phyloP scores from a whole-genome alignment of 2,888 invertebrate species.

The Dicycla oo region DNA sequence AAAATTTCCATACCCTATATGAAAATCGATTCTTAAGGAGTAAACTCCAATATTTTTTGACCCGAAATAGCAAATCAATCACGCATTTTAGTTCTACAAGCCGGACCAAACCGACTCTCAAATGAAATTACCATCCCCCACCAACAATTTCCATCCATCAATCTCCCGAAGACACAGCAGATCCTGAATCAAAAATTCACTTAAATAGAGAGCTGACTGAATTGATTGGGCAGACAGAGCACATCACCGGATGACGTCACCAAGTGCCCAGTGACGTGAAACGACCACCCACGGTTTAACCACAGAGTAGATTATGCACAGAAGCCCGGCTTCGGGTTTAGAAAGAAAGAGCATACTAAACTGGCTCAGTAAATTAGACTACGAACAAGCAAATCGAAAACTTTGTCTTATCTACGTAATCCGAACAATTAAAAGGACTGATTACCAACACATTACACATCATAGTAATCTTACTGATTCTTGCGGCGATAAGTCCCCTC shows the following conservation, averaged over 20 bases:
- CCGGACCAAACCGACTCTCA: background rate
- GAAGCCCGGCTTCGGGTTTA: conserved; percentile 1
- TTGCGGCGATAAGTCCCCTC: too few species aligned
- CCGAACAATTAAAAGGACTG: background rate
- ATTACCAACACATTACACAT: background rate
- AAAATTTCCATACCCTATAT: too few species aligned
- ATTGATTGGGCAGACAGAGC: conserved; percentile 43
- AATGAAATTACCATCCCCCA: background rate
- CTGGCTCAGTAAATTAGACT: background rate
- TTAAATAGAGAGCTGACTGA: conserved; percentile 18
- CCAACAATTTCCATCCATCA: conserved; percentile 18
- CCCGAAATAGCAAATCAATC: background rate
- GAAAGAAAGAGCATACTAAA: background rate
- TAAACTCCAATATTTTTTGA: too few species aligned
- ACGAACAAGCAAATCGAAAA: background rate
- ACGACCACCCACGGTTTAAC: conserved; percentile 30
- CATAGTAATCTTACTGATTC: background rate
- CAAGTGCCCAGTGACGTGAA: conserved; percentile 37
- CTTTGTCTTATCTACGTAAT: too few species aligned
- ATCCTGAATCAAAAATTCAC: conserved; percentile 37
- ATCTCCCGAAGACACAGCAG: conserved; percentile 34
- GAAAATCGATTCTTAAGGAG: too few species aligned
- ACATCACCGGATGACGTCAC: conserved; percentile 48
- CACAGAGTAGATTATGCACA: conserved; percentile 6
- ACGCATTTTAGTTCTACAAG: background rate